Evolutionary conservation across 2,797 vertebrate genomes (phyloP), one percentile per base, ranked within the genome.

Genomic region (Neosilurus hyrtlii): DNA sequence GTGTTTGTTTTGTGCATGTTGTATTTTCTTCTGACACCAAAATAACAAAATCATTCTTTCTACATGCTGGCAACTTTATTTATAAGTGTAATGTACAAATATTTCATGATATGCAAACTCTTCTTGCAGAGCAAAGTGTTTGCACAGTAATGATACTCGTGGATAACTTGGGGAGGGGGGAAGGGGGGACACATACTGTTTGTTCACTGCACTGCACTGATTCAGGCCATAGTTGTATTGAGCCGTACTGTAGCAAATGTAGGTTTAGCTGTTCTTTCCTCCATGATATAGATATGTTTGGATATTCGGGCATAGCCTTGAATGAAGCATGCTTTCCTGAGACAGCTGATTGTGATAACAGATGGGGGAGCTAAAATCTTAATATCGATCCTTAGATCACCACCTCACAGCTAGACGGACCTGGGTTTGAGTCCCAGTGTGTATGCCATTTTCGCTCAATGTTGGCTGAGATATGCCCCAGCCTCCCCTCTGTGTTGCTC

Each of bases 11-110:
- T 62, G 1, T 2, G 35, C 57, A 22, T 15, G 22, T n/a, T n/a
- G 11, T 57, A 20, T 11, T 24, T 43, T 59, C 37, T 75, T 75
- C 30, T 59, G 18, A 37, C 22, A 61, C 2, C 24, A 7, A 78
- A 78, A 63, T 78, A 78, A 78, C 75, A 78, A 24, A 63, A 63
- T 49, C 7, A 59, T 4, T n/a, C 30, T 63, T 63, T 63, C 9
- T 24, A 5, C 57, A 49, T 62, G 37, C 59, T 62, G 74, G 2
- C 8, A 63, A 10, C 37, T 78, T 78, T 49, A 62, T 63, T 62
- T 62, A 62, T 61, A 18, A 75, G 56, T 37, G 26, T n/a, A 37
- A 59, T 8, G 52, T 12, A 74, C 26, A 74, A 74, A 35, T 1
- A 57, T 26, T 57, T 35, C 52, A 74, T 14, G 26, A 12, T 30